Conservation (phyloP, 2,113 vertebrate species). For the Myiopsitta monachus region DNA sequence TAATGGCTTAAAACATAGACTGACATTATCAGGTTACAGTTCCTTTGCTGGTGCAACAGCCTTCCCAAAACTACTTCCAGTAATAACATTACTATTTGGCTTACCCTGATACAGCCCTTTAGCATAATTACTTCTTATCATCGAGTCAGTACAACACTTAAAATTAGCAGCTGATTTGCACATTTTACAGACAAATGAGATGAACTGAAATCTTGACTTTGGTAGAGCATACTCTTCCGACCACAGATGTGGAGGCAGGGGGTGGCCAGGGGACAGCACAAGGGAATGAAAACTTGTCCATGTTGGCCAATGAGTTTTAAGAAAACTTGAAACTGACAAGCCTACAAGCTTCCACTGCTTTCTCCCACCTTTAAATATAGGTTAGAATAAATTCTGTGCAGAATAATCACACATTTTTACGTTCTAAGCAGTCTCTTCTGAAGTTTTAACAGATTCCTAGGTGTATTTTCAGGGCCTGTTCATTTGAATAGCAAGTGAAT, state of each 20-base stretch:
- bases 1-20: not conserved
- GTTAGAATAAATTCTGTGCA: not conserved
- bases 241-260: not conserved
- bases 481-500: not conserved
- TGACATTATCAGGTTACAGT: not conserved
- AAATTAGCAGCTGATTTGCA: slow-evolving; percentile 41
- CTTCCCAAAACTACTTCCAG: slow-evolving; percentile 47
- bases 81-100: slow-evolving; percentile 42
- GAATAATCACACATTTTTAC: not conserved
- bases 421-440: slow-evolving; percentile 9
- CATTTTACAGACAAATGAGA: slow-evolving; percentile 26
- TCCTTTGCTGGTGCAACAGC: slow-evolving; percentile 34
- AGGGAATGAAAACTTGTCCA: not conserved
- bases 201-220: slow-evolving; percentile 2
- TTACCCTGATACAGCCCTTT: not conserved
- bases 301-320: slow-evolving; percentile 7
- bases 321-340: slow-evolving; percentile 30
- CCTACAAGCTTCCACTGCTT: not conserved
- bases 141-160: slow-evolving; percentile 1
- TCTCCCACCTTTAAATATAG: slow-evolving; percentile 18
- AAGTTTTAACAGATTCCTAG: not conserved
- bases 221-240: not conserved
- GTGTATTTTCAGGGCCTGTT: not conserved
- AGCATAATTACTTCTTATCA: slow-evolving; percentile 45
- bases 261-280: not conserved